Conservation (phyloP, 2,888 invertebrate species). For the Morpho deidamia region DNA sequence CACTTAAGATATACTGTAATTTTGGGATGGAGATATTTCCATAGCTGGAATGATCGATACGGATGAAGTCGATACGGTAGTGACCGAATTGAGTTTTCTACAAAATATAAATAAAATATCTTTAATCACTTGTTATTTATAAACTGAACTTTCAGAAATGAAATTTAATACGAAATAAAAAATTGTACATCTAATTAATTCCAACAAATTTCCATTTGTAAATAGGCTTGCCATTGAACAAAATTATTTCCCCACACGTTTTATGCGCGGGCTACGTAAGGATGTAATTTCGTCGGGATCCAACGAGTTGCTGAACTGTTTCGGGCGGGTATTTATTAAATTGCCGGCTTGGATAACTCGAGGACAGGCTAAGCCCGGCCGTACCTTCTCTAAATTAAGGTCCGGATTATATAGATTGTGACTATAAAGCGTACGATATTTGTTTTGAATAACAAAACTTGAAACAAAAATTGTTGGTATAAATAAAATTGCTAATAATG, state of each 20-base stretch:
- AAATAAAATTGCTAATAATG: no score
- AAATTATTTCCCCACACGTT: conserved; percentile 20
- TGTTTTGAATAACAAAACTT: conserved; percentile 20
- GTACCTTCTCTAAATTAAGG: conserved; percentile 52
- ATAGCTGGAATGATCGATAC: no score
- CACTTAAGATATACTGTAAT: no score
- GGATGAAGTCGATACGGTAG: no score
- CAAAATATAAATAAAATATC: no score
- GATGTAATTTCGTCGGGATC: conserved; percentile 42
- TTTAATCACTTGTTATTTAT: no score
- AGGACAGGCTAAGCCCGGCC: conserved; percentile 54
- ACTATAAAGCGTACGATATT: conserved; percentile 29
- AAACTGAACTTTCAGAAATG: no score
- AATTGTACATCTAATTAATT: no score
- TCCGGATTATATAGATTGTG: conserved; percentile 45
- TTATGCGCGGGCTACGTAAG: conserved; percentile 18
- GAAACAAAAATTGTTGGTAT: not conserved
- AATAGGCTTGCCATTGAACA: conserved; percentile 4
- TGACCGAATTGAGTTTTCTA: no score
- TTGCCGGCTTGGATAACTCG: conserved; percentile 55
- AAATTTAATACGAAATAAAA: no score
- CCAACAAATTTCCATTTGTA: not conserved
- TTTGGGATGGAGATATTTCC: no score
- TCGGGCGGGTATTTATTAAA: conserved; percentile 67
- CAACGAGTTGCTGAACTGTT: conserved; percentile 55